These are phyloP conservation scores for Micropterix aruncella DNA, from an alignment of 2,888 invertebrate species.

Conservation along the genomic window DNA sequence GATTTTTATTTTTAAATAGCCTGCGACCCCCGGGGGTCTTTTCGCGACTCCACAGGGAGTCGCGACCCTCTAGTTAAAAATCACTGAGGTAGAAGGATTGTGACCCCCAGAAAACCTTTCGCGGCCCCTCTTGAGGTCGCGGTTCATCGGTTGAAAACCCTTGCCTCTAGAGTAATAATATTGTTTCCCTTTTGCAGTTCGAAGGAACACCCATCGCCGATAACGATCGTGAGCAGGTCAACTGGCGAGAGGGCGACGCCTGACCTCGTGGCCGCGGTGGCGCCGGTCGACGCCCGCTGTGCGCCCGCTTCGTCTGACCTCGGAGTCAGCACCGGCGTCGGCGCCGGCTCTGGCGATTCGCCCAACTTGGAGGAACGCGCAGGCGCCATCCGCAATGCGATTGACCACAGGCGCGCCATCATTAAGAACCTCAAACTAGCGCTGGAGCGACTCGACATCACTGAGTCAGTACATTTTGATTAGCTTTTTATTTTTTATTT, in stretches of 20 bases:
- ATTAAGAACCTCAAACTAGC: slow-evolving; percentile 72
- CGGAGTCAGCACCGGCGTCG: slow-evolving; percentile 26
- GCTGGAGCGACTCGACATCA: slow-evolving; percentile 71
- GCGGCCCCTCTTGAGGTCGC: no score
- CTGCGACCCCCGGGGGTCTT: no score
- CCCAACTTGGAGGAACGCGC: slow-evolving; percentile 40
- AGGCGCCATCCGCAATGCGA: slow-evolving; percentile 42
- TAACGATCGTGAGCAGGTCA: background rate
- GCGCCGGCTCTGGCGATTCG: slow-evolving; percentile 36
- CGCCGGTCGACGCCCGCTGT: background rate
- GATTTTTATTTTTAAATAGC: no score
- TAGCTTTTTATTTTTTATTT: no score
- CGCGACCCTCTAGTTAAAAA: no score
- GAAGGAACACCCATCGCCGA: background rate
- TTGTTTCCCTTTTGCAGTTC: no score
- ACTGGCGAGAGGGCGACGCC: background rate
- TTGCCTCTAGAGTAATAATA: no score
- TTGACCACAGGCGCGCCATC: slow-evolving; percentile 62
- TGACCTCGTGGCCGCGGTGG: background rate
- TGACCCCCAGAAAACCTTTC: no score
- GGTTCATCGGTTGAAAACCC: no score
- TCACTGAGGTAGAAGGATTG: no score
- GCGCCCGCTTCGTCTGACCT: background rate
- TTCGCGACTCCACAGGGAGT: no score
- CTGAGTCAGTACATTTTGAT: slow-evolving; percentile 51